phyloP scores from a whole-genome alignment of 1,140 invertebrate genomes.

The Stegodyphus mimosarum region DNA sequence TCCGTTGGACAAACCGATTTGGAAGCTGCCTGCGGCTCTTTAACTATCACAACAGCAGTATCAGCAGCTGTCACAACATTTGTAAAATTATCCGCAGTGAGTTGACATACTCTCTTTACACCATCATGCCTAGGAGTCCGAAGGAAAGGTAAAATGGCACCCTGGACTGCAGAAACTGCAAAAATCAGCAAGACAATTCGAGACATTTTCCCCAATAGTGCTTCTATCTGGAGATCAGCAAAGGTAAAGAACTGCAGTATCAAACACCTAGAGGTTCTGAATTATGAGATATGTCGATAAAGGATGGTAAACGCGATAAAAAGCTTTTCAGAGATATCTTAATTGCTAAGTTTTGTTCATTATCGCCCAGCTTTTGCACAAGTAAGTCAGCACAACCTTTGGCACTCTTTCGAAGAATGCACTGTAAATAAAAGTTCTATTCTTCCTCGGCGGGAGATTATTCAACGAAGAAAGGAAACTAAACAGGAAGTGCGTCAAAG shows the following conservation, averaged over 20 bases:
- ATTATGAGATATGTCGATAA: too few species aligned
- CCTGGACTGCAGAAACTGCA: not conserved
- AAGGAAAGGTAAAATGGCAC: constrained; percentile 37
- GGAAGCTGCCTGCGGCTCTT: not conserved
- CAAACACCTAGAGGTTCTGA: too few species aligned
- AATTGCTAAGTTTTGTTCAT: too few species aligned
- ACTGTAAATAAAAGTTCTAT: not conserved
- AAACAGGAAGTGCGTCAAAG: constrained; percentile 44
- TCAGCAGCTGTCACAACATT: constrained; percentile 44
- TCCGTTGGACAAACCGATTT: constrained; percentile 34
- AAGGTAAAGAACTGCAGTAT: too few species aligned
- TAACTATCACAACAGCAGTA: constrained; percentile 39
- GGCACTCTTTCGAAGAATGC: not conserved
- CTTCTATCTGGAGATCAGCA: too few species aligned
- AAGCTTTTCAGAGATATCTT: too few species aligned
- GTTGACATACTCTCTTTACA: constrained; percentile 43
- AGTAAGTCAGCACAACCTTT: constrained; percentile 14
- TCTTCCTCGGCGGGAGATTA: not conserved
- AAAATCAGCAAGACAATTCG: not conserved
- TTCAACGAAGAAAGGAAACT: constrained; percentile 14
- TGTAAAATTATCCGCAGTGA: constrained; percentile 53
- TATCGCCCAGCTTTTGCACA: too few species aligned
- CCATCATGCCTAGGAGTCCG: constrained; percentile 55
- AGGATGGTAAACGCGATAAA: too few species aligned
- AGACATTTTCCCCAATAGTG: not conserved